Percentiles rank a stretch among this genome's conserved stretches.
These are phyloP conservation scores for Siderastrea radians DNA, from an alignment of 92 coral and sea anemone species.

Conservation along the genomic window DNA sequence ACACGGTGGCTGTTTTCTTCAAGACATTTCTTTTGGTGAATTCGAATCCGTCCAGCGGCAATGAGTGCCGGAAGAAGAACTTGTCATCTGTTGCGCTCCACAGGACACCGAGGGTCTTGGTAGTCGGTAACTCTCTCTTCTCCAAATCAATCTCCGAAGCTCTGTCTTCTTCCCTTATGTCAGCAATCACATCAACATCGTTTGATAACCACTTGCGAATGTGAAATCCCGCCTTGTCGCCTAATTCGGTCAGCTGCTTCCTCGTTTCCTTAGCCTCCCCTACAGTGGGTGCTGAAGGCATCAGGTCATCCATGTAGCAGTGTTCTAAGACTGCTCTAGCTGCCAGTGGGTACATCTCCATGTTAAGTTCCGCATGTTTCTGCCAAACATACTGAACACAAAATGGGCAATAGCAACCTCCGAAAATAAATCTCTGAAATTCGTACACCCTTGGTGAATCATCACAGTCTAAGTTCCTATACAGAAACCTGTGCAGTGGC, in stretches of 20 bases:
- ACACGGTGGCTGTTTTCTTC: constrained; percentile 44
- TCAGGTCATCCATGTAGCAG: constrained; percentile 75
- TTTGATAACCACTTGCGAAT: constrained; percentile 72
- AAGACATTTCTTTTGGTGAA: constrained; percentile 65
- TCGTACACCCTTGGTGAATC: too few relatives aligned
- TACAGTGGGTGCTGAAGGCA: constrained; percentile 64
- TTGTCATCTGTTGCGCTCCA: constrained; percentile 70
- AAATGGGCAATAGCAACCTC: constrained; percentile 66
- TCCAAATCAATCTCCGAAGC: constrained; percentile 63
- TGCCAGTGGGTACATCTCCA: constrained; percentile 60
- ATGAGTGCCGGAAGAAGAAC: constrained; percentile 53
- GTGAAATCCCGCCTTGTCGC: constrained; percentile 70
- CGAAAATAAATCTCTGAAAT: constrained; percentile 45
- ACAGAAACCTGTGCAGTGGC: too few relatives aligned
- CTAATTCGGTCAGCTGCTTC: constrained; percentile 64
- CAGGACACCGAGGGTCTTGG: constrained; percentile 63
- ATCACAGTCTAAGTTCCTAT: too few relatives aligned
- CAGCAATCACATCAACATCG: constrained; percentile 44
- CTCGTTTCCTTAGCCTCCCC: constrained; percentile 63
- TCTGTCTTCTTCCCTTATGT: constrained; percentile 51
- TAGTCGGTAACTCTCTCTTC: constrained; percentile 49
- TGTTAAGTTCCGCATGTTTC: constrained; percentile 63
- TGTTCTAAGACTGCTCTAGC: constrained; percentile 59
- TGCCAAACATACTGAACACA: constrained; percentile 71
- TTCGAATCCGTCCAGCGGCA: constrained; percentile 52